Evolutionary conservation across 1,140 invertebrate species (phyloP), one percentile per base, ranked within the genome.

Genomic region (Ditylenchus dipsaci): DNA sequence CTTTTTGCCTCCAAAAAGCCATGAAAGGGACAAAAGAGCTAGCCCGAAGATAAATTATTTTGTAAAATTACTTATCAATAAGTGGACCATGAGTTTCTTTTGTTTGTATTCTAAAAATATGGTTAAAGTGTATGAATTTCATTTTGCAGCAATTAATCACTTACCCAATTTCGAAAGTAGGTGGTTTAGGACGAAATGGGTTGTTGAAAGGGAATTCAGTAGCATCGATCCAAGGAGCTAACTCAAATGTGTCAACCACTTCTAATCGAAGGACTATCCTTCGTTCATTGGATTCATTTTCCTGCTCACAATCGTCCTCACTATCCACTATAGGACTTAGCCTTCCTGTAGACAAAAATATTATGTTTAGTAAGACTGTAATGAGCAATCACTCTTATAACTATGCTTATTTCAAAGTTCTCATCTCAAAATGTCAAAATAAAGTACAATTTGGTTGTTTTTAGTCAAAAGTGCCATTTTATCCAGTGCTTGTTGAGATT

Each of bases 221-320:
- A 13, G 29, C 11, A 19, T 23, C 21, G 29, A 59, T 59, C 57
- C 57, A 59, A 59, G 57, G 57, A 11, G 21, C 11, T 11, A 59
- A 11, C 11, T 59, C 57, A 13, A 59, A 59, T 19, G 11, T 19
- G 19, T 59, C 57, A 9, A 21, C 21, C 21, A 23, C 57, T 21
- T 23, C 57, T 13, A 11, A 59, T 21, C 19, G 11, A 11, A 59
- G 13, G 57, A 19, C 19, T 13, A 38, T 59, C 57, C 19, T 38
- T 19, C 19, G 21, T 38, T 11, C 11, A 21, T 59, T 11, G 19
- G 57, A 45, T 11, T 45, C 43, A n/a, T 45, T 19, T 59, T 59
- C 57, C 21, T 59, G 21, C 21, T 38, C 11, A 19, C 57, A 59
- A 38, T 59, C 57, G 19, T 59, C 57, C 57, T 59, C 57, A 59